Percentiles rank a stretch among this genome's conserved stretches.
These are phyloP conservation scores for Mimachlamys varia DNA, from an alignment of 2,888 invertebrate genomes.

Conservation along the genomic window DNA sequence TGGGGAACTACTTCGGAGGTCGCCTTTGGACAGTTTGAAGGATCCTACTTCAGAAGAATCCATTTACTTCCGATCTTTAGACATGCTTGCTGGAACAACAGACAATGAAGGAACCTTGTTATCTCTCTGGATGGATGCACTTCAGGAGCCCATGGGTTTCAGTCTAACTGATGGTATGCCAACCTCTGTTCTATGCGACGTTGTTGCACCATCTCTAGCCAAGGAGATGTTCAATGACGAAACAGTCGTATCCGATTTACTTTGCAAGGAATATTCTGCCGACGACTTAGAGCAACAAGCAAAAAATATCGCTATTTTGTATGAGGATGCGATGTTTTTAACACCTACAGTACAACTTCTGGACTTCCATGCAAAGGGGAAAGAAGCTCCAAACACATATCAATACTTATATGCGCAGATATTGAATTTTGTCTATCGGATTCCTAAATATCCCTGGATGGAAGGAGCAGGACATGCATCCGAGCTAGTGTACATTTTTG, in stretches of 20 bases:
- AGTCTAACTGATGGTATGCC: slow-evolving; percentile 43
- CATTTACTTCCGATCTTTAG: slow-evolving; percentile 39
- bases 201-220: background rate
- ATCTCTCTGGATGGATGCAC: background rate
- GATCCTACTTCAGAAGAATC: slow-evolving; percentile 34
- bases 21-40: background rate
- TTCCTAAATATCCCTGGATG: slow-evolving; percentile 40
- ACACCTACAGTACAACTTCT: slow-evolving; percentile 38
- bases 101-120: slow-evolving; percentile 42
- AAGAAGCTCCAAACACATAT: slow-evolving; percentile 38
- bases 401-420: slow-evolving; percentile 44
- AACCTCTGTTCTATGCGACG: slow-evolving; percentile 32
- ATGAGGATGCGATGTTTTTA: slow-evolving; percentile 46
- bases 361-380: slow-evolving; percentile 37
- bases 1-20: slow-evolving; percentile 43
- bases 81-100: slow-evolving; percentile 47
- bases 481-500: slow-evolving; percentile 47
- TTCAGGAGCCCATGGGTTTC: slow-evolving; percentile 38
- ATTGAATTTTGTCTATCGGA: background rate
- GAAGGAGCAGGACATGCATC: slow-evolving; percentile 44
- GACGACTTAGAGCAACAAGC: background rate
- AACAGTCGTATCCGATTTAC: background rate
- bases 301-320: slow-evolving; percentile 38
- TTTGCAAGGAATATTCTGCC: background rate
- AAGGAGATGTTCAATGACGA: no score